Evolutionary conservation across 1,140 invertebrate species (phyloP).

Genomic region (Solenopsis fugax): DNA sequence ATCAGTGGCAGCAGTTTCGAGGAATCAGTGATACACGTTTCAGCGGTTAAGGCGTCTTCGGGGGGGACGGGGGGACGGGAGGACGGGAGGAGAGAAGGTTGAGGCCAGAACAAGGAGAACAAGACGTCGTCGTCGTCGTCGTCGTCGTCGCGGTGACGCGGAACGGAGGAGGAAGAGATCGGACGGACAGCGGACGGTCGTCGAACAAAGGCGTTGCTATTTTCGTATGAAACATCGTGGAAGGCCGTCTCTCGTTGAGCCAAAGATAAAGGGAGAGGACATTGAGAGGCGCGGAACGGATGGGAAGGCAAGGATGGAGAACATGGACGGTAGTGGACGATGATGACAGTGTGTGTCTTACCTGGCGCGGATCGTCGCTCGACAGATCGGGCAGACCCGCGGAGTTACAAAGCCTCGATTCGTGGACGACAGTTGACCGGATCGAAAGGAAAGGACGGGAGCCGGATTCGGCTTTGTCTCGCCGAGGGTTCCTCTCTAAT

Average conservation of each 20-base stretch:
- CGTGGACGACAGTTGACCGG: conserved; percentile 52
- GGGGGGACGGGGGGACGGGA: background rate
- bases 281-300: background rate
- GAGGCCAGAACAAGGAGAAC: conserved; percentile 46
- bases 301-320: background rate
- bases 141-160: conserved; percentile 25
- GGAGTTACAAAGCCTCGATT: conserved; percentile 61
- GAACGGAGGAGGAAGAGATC: conserved; percentile 57
- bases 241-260: conserved; percentile 61
- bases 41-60: conserved; percentile 22
- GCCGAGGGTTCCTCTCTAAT: conserved; percentile 73
- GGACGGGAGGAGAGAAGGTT: background rate
- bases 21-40: conserved; percentile 56
- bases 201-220: conserved; percentile 73
- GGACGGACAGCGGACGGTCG: conserved; percentile 56
- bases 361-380: conserved; percentile 61
- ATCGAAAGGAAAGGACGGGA: background rate
- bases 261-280: conserved; percentile 17
- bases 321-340: conserved; percentile 66
- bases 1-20: conserved; percentile 56
- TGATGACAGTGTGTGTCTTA: conserved; percentile 70
- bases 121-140: background rate
- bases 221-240: conserved; percentile 68
- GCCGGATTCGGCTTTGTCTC: conserved; percentile 75
- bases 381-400: conserved; percentile 47